Evolutionary conservation across 2,888 invertebrate species (phyloP), one percentile per base, ranked within the genome.

Genomic region (Barypeithes pellucidus): DNA sequence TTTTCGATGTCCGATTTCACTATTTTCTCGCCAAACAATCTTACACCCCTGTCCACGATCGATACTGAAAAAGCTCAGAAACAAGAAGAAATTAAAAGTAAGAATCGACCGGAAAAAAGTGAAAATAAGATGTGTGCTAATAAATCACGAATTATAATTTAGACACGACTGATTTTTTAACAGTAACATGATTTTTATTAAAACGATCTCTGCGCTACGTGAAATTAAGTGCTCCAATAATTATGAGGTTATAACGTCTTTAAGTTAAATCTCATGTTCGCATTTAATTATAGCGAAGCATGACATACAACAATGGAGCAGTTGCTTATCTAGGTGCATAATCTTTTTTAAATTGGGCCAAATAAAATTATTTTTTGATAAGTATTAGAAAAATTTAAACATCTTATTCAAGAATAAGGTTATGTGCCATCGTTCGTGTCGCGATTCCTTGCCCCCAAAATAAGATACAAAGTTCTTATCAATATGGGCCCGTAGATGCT

Each of bases 161-260:
- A 20, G 18, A 47, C 20, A 47, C 47, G 47, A 47, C 11, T 20
- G 20, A 20, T 47, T 47, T n/a, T 20, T 47, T 3, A 43, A 43
- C 43, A 43, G 16, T 14, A 45, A 8, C 45, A 18, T 18, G 16
- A 45, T 18, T 45, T 45, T 45, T 18, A 45, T 45, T 41, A 41
- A 41, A 41, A 41, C 14, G 2, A 45, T 45, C 20, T 47, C 3
- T 47, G 47, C 45, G 45, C 8, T 45, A n/a, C 43, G 43, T 16
- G 14, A 43, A 20, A 47, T 47, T 47, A 47, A 47, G 18, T 47
- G 47, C 47, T 47, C 47, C 18, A 47, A 47, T 47, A 47, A 47
- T 47, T 47, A 47, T 47, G 8, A 47, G 47, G 47, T 47, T 20
- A 47, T 11, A 47, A 47, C 11, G 47, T 47, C 7, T 43, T 43